Conservation (phyloP, 2,888 invertebrate genomes). For the Caenorhabditis drosophilae region DNA sequence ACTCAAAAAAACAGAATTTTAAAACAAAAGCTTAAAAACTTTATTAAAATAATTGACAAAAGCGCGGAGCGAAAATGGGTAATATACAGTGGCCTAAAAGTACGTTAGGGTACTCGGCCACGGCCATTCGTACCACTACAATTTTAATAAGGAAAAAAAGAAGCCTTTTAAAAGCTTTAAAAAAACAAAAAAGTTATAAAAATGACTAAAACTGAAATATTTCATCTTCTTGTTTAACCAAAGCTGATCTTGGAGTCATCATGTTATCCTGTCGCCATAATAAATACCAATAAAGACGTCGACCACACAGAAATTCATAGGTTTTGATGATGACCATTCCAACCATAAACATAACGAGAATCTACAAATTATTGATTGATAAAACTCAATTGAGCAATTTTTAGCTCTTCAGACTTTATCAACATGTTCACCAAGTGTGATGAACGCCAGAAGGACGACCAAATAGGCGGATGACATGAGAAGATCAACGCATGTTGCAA, state of each 20-base stretch:
- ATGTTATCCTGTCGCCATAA: slow-evolving; percentile 50
- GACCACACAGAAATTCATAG: slow-evolving; percentile 50
- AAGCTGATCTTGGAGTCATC: slow-evolving; percentile 44
- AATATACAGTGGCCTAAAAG: too few species aligned
- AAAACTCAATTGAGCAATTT: background rate
- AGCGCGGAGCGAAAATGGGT: too few species aligned
- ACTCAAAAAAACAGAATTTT: too few species aligned
- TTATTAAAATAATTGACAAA: too few species aligned
- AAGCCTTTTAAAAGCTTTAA: too few species aligned
- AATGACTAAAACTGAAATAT: slow-evolving; percentile 52
- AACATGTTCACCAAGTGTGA: slow-evolving; percentile 31
- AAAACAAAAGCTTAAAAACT: too few species aligned
- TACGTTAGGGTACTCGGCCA: too few species aligned
- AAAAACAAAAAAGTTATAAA: background rate
- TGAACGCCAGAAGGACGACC: slow-evolving; percentile 38
- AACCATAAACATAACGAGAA: slow-evolving; percentile 48
- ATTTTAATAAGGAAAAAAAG: too few species aligned
- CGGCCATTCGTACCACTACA: too few species aligned
- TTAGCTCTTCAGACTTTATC: slow-evolving; percentile 32
- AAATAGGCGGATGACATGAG: slow-evolving; percentile 43
- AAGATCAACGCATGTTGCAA: slow-evolving; percentile 41
- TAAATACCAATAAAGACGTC: slow-evolving; percentile 57
- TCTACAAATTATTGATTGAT: slow-evolving; percentile 23
- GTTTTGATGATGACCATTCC: slow-evolving; percentile 50
- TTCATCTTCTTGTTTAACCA: slow-evolving; percentile 44